Percentiles rank a stretch among this genome's conserved stretches.
phyloP scores from a whole-genome alignment of 2,797 vertebrate species.

The Gallinago solitaria region DNA sequence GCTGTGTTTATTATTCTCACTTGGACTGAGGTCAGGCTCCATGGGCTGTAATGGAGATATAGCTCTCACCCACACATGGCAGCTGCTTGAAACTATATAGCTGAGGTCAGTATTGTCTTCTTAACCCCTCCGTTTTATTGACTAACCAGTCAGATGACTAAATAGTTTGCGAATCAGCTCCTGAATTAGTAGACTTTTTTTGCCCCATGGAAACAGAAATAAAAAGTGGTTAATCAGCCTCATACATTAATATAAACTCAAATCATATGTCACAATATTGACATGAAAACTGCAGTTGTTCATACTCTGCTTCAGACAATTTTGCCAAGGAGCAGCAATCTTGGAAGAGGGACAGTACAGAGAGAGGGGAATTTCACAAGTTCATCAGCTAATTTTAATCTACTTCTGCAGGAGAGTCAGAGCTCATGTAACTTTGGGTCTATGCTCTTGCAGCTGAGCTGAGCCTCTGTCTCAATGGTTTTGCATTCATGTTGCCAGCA shows the following conservation, averaged over 20 bases:
- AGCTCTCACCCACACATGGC: conserved; percentile 37
- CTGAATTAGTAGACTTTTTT: background rate
- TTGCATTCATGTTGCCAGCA: conserved; percentile 5
- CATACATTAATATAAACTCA: background rate
- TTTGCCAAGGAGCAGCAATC: background rate
- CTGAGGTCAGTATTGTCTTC: background rate
- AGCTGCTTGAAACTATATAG: conserved; percentile 56
- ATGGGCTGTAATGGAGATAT: background rate
- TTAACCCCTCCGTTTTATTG: background rate
- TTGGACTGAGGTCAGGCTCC: background rate
- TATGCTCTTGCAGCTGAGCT: background rate
- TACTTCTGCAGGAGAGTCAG: background rate
- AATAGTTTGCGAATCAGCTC: background rate
- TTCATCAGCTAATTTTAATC: background rate
- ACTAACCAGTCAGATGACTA: background rate
- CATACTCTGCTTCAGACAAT: background rate
- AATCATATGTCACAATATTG: background rate
- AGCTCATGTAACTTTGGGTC: background rate
- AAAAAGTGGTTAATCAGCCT: background rate
- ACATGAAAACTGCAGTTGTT: background rate
- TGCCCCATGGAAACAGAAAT: background rate
- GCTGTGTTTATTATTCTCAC: background rate
- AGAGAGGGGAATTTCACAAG: background rate
- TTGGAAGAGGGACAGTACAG: background rate
- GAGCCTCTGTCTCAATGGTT: conserved; percentile 41